phyloP scores from a whole-genome alignment of 2,797 vertebrate genomes.

The Poeciliopsis infans region DNA sequence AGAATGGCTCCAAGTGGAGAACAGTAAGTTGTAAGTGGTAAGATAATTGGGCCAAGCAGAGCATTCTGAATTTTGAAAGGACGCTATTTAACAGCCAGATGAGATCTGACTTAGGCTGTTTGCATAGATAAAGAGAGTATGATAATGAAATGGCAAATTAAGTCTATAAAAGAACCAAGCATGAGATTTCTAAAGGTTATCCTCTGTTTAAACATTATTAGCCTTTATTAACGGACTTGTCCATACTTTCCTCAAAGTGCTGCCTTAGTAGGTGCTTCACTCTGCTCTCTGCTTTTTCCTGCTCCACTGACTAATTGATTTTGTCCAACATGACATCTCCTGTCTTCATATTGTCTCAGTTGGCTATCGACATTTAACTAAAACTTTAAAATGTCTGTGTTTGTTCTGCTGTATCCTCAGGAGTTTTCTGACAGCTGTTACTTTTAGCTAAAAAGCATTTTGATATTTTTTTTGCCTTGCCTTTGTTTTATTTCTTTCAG shows the following conservation, averaged over 20 bases:
- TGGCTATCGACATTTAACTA: conserved; percentile 3
- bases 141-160: conserved; percentile 19
- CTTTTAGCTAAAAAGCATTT: conserved; percentile 11
- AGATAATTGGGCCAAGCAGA: not conserved
- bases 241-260: not conserved
- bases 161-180: conserved; percentile 12
- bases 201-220: not conserved
- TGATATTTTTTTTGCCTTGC: not conserved
- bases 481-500: conserved; percentile 67
- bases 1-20: not conserved
- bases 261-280: conserved; percentile 2
- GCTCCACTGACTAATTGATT: conserved; percentile 12
- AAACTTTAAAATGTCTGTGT: conserved; percentile 12
- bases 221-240: not conserved
- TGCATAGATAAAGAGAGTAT: conserved; percentile 18
- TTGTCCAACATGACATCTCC: conserved; percentile 5
- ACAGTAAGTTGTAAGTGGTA: not conserved
- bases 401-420: not conserved
- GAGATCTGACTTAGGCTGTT: conserved; percentile 20
- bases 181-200: not conserved
- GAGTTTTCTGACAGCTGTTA: conserved; percentile 1
- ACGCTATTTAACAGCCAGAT: conserved; percentile 10
- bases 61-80: not conserved
- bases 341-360: conserved; percentile 9
- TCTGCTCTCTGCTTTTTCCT: not conserved